These are phyloP conservation scores for Eurystomus gularis DNA, from an alignment of 2,113 vertebrate genomes.

Conservation along the genomic window DNA sequence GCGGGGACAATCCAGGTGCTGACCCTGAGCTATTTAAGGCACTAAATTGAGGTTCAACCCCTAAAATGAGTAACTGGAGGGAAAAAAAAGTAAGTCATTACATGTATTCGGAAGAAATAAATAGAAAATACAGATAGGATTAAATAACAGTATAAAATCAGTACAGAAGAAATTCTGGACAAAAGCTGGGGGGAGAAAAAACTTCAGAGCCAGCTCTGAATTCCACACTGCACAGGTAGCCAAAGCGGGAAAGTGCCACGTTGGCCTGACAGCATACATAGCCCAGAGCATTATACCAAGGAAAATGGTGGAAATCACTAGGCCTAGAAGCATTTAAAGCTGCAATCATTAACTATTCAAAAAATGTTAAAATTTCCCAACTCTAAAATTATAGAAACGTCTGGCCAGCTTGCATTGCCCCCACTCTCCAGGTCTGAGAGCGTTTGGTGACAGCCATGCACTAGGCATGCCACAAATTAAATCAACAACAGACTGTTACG, in stretches of 20 bases:
- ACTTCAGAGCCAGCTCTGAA: background rate
- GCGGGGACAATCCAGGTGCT: background rate
- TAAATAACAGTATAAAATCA: background rate
- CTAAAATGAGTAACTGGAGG: background rate
- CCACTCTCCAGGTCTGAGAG: background rate
- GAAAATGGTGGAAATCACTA: background rate
- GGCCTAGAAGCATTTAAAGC: background rate
- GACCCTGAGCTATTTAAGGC: background rate
- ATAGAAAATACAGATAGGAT: background rate
- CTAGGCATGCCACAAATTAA: background rate
- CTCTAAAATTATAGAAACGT: background rate
- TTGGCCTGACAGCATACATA: background rate
- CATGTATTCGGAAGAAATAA: background rate
- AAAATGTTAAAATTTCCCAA: background rate
- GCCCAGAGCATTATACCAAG: background rate
- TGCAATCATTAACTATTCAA: background rate
- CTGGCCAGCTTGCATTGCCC: background rate
- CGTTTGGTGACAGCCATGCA: rapidly evolving
- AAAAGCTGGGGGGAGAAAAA: background rate
- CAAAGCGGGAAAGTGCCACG: background rate
- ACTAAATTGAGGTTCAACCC: background rate
- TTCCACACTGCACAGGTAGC: background rate
- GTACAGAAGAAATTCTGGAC: background rate
- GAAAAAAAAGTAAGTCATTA: background rate
- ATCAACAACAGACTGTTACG: background rate